Evolutionary conservation across 2,113 vertebrate genomes (phyloP).

Genomic region (Tautogolabrus adspersus): DNA sequence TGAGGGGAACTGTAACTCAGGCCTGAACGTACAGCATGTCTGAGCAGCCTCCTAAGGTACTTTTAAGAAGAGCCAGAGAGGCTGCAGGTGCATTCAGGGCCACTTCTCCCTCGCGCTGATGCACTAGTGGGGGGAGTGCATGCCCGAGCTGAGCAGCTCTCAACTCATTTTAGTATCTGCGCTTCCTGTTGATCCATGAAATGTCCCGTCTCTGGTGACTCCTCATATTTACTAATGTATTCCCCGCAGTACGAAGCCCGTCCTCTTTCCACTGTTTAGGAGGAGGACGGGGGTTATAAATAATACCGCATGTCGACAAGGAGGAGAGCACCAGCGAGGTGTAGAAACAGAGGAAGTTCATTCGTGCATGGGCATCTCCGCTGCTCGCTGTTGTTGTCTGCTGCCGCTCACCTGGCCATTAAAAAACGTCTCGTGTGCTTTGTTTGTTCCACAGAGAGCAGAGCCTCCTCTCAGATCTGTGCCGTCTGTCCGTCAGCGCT

Average conservation of each 20-base stretch:
- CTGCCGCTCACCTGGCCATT: constrained; percentile 89
- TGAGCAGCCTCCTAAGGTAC: constrained; percentile 86
- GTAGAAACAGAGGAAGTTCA: constrained; percentile 89
- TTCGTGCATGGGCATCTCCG: constrained; percentile 87
- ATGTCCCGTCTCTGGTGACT: constrained; percentile 93
- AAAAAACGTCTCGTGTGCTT: constrained; percentile 86
- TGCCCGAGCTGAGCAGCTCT: constrained; percentile 89
- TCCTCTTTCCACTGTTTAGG: constrained; percentile 92
- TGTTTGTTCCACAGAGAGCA: constrained; percentile 88
- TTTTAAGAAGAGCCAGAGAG: constrained; percentile 79
- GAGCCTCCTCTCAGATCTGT: constrained; percentile 58
- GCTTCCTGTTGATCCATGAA: constrained; percentile 97
- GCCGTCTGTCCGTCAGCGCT: constrained; percentile 45
- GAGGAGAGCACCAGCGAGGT: constrained; percentile 89
- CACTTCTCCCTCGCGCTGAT: constrained; percentile 85
- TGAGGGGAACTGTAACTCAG: constrained; percentile 57
- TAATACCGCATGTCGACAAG: constrained; percentile 93
- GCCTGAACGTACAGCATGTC: constrained; percentile 82
- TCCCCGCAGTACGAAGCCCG: constrained; percentile 87
- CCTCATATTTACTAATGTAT: constrained; percentile 96
- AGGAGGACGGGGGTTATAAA: constrained; percentile 92
- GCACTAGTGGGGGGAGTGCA: constrained; percentile 83
- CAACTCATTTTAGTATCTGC: constrained; percentile 93
- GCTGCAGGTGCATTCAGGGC: constrained; percentile 58
- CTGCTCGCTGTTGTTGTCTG: constrained; percentile 86